Evolutionary conservation across 1,140 invertebrate genomes (phyloP).

Genomic region (Bombus soroeensis): DNA sequence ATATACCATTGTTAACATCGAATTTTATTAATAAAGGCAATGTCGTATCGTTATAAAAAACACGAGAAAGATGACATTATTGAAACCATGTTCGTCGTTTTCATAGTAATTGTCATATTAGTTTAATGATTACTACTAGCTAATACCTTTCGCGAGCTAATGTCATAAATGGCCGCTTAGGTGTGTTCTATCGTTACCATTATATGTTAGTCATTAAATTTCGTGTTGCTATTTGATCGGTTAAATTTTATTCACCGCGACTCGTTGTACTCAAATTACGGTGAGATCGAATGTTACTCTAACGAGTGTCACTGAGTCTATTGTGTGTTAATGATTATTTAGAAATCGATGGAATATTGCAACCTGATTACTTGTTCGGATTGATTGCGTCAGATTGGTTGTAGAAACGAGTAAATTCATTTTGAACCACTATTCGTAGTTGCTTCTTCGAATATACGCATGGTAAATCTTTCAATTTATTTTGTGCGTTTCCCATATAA

Average conservation of each 20-base stretch:
- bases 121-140: neutral
- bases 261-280: constrained; percentile 14
- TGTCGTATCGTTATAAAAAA: neutral
- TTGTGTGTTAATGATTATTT: constrained; percentile 37
- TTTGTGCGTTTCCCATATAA: neutral
- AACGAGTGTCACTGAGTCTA: constrained; percentile 29
- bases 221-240: constrained; percentile 48
- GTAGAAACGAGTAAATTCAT: neutral
- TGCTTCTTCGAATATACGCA: neutral
- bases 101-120: constrained; percentile 4
- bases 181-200: constrained; percentile 48
- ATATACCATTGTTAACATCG: constrained; percentile 10
- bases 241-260: constrained; percentile 64
- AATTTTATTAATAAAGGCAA: neutral
- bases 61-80: neutral
- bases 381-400: neutral
- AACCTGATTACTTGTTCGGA: neutral
- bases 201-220: constrained; percentile 57
- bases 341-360: constrained; percentile 23
- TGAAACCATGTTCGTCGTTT: neutral
- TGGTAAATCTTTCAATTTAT: neutral
- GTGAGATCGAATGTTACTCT: constrained; percentile 8
- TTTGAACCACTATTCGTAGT: neutral
- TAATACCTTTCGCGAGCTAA: neutral
- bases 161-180: neutral